Conservation (phyloP, 2,113 vertebrate species). For the Quiscalus mexicanus region DNA sequence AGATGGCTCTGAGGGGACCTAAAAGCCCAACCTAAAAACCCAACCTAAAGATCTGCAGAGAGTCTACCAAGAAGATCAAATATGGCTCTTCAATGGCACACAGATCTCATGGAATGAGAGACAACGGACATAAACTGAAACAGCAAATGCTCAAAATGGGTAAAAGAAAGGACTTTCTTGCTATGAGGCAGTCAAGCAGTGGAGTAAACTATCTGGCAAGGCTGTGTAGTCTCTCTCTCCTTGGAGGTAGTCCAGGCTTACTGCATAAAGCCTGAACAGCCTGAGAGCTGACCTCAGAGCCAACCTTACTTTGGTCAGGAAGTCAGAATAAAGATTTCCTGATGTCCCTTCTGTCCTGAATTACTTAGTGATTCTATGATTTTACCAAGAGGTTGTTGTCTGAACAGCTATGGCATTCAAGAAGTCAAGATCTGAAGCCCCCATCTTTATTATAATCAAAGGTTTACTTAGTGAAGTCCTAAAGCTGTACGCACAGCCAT, state of each 20-base stretch:
- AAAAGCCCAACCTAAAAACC: background rate
- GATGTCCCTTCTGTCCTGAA: background rate
- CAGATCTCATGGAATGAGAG: background rate
- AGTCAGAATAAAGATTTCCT: background rate
- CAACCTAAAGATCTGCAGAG: background rate
- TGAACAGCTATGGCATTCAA: background rate
- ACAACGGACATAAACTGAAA: background rate
- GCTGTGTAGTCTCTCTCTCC: background rate
- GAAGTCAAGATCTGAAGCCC: background rate
- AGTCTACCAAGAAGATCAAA: background rate
- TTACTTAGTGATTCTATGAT: background rate
- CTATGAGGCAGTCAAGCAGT: background rate
- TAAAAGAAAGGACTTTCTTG: accelerated
- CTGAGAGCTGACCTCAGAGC: background rate
- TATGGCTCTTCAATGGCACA: background rate
- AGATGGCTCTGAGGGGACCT: background rate
- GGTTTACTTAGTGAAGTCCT: background rate
- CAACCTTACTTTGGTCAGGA: background rate
- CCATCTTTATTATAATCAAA: background rate
- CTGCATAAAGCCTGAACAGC: background rate
- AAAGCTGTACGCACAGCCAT: background rate
- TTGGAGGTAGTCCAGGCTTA: background rate
- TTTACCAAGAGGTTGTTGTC: background rate
- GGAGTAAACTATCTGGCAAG: background rate
- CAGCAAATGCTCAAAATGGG: background rate